Conservation (phyloP, 1,140 invertebrate genomes). For the Bicyclus anynana region DNA sequence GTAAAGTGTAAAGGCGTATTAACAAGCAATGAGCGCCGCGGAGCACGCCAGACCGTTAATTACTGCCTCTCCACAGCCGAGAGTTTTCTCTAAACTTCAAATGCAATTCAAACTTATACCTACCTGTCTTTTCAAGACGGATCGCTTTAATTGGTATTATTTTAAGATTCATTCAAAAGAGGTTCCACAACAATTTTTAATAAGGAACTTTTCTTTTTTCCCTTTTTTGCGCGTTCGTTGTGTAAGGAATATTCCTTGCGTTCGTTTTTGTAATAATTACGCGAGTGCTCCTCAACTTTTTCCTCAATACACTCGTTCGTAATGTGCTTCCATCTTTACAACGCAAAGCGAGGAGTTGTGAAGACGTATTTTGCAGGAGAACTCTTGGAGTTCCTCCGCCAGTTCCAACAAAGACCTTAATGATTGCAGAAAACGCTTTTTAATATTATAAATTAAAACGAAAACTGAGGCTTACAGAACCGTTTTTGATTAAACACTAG, state of each 20-base stretch:
- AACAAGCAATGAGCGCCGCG: conserved; percentile 40
- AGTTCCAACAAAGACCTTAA: no score
- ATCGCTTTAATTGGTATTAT: conserved; percentile 18
- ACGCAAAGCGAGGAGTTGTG: no score
- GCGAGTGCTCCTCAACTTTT: not conserved
- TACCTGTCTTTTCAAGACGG: conserved; percentile 17
- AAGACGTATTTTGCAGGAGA: no score
- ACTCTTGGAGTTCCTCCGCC: no score
- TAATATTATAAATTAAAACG: no score
- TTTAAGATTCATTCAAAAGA: conserved; percentile 3
- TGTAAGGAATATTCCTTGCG: conserved; percentile 1
- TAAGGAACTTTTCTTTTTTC: conserved; percentile 5
- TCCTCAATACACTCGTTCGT: no score
- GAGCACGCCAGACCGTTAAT: conserved; percentile 39
- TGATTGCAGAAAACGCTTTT: no score
- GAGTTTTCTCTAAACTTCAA: conserved; percentile 17
- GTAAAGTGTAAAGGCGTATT: conserved; percentile 28
- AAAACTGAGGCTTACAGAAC: no score
- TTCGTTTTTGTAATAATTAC: not conserved
- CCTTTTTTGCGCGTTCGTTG: not conserved
- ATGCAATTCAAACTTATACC: conserved; percentile 21
- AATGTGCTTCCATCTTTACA: no score
- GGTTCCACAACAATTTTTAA: not conserved
- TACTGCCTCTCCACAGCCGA: conserved; percentile 19
- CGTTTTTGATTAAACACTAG: no score